Conservation (phyloP, 2,797 vertebrate genomes). For the Rhinella marina region DNA sequence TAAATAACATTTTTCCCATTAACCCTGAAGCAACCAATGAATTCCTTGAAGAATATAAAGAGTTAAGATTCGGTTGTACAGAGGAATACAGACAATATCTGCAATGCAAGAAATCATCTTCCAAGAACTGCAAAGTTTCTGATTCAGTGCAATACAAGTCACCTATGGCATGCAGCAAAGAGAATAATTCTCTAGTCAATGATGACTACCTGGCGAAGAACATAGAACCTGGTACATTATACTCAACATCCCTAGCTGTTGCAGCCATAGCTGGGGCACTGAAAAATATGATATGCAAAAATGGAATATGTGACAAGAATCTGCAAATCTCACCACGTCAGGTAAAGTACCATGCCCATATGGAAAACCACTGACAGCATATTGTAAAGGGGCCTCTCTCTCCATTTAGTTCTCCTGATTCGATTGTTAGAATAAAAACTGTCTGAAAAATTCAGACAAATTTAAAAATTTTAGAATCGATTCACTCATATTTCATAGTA, state of each 20-base stretch:
- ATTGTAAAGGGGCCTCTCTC: too few species aligned
- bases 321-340: background rate
- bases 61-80: constrained; percentile 69
- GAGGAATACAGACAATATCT: constrained; percentile 56
- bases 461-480: too few species aligned
- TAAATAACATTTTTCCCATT: constrained; percentile 65
- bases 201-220: constrained; percentile 66
- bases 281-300: constrained; percentile 26
- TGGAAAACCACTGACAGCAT: background rate
- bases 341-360: background rate
- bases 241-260: constrained; percentile 65
- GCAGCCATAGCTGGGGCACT: constrained; percentile 66
- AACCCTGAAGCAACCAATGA: constrained; percentile 66
- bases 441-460: too few species aligned
- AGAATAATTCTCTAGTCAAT: constrained; percentile 65
- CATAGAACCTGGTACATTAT: constrained; percentile 53
- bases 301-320: constrained; percentile 20
- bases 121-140: constrained; percentile 59
- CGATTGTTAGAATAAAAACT: too few species aligned
- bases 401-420: too few species aligned
- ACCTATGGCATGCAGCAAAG: constrained; percentile 52
- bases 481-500: too few species aligned
- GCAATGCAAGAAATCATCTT: constrained; percentile 54
- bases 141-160: constrained; percentile 59
- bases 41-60: constrained; percentile 73